Evolutionary conservation across 2,888 invertebrate species (phyloP).

Genomic region (Rotaria magnacalcarata): DNA sequence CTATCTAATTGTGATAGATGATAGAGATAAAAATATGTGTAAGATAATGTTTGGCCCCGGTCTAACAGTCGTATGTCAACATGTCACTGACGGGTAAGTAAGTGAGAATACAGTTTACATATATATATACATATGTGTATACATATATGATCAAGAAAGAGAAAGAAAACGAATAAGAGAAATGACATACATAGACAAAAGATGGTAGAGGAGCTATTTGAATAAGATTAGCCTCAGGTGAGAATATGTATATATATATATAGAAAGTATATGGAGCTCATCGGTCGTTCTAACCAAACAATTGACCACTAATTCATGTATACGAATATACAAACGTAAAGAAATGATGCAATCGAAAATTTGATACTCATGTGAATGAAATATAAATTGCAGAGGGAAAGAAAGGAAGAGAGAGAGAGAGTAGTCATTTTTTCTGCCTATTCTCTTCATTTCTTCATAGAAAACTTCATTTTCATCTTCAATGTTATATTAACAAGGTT

Average conservation of each 20-base stretch:
- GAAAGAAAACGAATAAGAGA: background rate
- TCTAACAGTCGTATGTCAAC: slow-evolving; percentile 20
- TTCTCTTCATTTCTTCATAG: background rate
- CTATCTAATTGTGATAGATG: background rate
- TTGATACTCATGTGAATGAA: slow-evolving; percentile 2
- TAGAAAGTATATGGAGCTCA: background rate
- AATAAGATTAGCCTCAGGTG: slow-evolving; percentile 17
- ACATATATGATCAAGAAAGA: background rate
- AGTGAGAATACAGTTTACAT: background rate
- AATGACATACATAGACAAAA: background rate
- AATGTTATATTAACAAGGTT: background rate
- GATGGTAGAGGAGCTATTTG: background rate
- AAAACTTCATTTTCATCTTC: background rate
- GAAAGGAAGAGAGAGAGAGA: background rate
- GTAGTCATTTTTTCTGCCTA: background rate
- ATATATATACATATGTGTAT: background rate
- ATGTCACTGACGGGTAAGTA: background rate
- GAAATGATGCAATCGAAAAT: slow-evolving; percentile 12
- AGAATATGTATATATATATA: background rate
- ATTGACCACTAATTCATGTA: slow-evolving; percentile 20
- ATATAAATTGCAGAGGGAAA: background rate
- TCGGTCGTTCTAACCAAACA: background rate
- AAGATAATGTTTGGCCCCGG: slow-evolving; percentile 16
- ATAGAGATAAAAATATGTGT: background rate
- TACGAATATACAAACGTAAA: background rate